Evolutionary conservation across 1,140 invertebrate genomes (phyloP), one percentile per base, ranked within the genome.

Genomic region (Macrosteles quadrilineatus): DNA sequence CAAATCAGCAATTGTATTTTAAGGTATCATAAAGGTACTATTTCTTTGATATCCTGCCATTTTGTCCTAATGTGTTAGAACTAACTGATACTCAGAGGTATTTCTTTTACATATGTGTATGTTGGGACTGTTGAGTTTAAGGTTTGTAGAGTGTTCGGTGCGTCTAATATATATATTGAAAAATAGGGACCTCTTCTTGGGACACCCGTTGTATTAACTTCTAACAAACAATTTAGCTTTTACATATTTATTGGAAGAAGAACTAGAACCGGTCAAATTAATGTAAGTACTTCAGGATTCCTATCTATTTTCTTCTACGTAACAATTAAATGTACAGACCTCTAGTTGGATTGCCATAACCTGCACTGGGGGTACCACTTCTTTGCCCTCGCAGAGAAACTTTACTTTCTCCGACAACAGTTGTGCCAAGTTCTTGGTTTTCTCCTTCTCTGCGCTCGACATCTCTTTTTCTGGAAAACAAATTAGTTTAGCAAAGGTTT

Each of bases 221-320:
- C 88, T 86, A 2, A 85, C 85, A 12, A 91, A 79, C 75, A 90
- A 90, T 50, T 82, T 82, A 3, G 90, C 79, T 77, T 91, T 91
- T 70, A 87, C 86, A 36, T 81, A 76, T 29, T n/a, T n/a, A n/a
- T n/a, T n/a, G n/a, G n/a, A n/a, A n/a, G n/a, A n/a, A 40, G 21
- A 9, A 62, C 57, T 62, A 25, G 57, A 27, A 12, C 57, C 12
- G 29, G 19, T 11, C 29, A 9, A 9, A 9, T 53, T 53, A 9
- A 25, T 62, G 3, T 9, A 6, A 25, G 3, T 21, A 29, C 29
- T 21, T 31, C 6, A 11, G 9, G n/a, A 43, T 11, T 43, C n/a
- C n/a, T 43, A n/a, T 43, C 40, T 43, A 9, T 43, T 43, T n/a
- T 43, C 40, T 43, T n/a, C n/a, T 11, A 43, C 9, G 9, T 11